These are phyloP conservation scores for Acromyrmex echinatior DNA, from an alignment of 1,140 invertebrate species.

Conservation along the genomic window DNA sequence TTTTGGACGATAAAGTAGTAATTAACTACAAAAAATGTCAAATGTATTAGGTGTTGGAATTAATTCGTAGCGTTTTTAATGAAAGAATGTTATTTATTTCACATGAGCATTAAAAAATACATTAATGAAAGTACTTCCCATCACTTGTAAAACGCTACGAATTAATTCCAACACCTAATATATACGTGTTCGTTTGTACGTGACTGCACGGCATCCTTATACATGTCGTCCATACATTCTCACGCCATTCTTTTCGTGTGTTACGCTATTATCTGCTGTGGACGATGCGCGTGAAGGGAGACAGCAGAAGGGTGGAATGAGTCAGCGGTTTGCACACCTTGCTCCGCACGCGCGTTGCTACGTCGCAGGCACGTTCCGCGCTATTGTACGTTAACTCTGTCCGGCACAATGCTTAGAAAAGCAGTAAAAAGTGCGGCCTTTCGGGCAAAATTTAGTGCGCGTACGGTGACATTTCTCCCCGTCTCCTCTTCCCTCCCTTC, in stretches of 20 bases:
- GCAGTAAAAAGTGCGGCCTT: slow-evolving; percentile 62
- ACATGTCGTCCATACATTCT: slow-evolving; percentile 55
- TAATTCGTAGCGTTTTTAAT: no score
- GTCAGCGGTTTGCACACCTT: slow-evolving; percentile 67
- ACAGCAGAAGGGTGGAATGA: slow-evolving; percentile 66
- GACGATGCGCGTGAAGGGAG: slow-evolving; percentile 70
- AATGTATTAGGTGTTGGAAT: no score
- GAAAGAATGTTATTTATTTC: no score
- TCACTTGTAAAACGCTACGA: no score
- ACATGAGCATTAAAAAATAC: no score
- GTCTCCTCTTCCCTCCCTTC: neutral
- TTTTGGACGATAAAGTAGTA: slow-evolving; percentile 73
- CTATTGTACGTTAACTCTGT: slow-evolving; percentile 67
- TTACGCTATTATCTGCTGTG: slow-evolving; percentile 57
- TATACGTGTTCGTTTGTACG: neutral
- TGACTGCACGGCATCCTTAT: slow-evolving; percentile 35
- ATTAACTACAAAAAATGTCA: slow-evolving; percentile 77
- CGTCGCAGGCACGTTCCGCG: slow-evolving; percentile 66
- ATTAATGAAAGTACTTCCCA: no score
- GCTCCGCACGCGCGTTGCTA: slow-evolving; percentile 57
- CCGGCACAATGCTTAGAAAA: slow-evolving; percentile 64
- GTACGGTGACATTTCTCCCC: slow-evolving; percentile 42
- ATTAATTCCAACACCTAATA: no score
- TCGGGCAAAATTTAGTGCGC: slow-evolving; percentile 56
- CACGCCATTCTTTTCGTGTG: slow-evolving; percentile 32